Evolutionary conservation across 2,113 vertebrate genomes (phyloP).

Genomic region (Nycticebus coucang): DNA sequence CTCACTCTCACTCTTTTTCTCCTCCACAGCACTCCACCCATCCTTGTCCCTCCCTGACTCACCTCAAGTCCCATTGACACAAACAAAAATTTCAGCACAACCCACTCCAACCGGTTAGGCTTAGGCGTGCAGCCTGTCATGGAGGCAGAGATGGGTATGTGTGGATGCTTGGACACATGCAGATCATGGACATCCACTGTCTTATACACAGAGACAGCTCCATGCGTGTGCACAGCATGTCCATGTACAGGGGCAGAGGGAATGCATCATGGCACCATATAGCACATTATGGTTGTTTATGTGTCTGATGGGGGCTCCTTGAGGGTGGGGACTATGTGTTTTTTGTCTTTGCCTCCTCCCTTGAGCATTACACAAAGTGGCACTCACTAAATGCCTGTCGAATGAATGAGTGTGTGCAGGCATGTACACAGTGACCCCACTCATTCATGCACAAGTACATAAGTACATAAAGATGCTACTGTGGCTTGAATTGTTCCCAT

Average conservation of each 20-base stretch:
- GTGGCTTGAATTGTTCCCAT: not conserved
- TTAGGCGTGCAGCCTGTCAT: conserved; percentile 58
- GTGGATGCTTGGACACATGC: not conserved
- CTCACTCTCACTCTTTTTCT: conserved; percentile 73
- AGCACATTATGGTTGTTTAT: not conserved
- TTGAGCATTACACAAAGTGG: not conserved
- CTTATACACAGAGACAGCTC: not conserved
- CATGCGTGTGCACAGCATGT: rapidly evolving
- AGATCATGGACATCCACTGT: not conserved
- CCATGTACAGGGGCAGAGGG: not conserved
- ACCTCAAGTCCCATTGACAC: conserved; percentile 69
- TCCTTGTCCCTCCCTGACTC: conserved; percentile 73
- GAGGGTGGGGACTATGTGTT: not conserved
- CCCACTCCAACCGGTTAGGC: conserved; percentile 77
- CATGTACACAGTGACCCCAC: rapidly evolving
- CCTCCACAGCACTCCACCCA: conserved; percentile 54
- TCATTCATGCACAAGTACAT: not conserved
- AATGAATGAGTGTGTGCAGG: not conserved
- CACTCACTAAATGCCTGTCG: not conserved
- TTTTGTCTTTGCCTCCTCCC: not conserved
- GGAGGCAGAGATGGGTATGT: conserved; percentile 20
- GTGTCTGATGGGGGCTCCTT: not conserved
- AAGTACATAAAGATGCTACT: not conserved
- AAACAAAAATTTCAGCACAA: conserved; percentile 78
- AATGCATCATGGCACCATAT: no score